Evolutionary conservation across 2,797 vertebrate species (phyloP), one percentile per base, ranked within the genome.

Genomic region (Tympanoctomys barrerae): DNA sequence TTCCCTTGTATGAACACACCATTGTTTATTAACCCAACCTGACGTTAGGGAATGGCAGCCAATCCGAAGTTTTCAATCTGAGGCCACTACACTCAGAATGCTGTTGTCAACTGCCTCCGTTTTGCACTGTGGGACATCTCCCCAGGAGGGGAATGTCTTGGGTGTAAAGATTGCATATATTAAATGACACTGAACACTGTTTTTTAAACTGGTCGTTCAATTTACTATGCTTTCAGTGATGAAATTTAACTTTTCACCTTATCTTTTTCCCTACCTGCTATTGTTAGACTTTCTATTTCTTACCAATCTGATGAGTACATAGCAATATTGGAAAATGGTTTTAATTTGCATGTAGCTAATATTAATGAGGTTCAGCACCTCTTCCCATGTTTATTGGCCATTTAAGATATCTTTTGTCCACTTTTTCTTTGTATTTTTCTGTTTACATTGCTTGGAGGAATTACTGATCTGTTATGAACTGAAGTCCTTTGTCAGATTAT

Each of bases 281-380:
- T 61, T 78, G 39, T 87, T 85, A 95, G 62, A 28, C 66, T 83
- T 62, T 80, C 3, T 61, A 31, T 70, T 87, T 85, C 73, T 39
- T 82, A 13, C 21, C 39, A 22, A 24, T 28, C 12, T 39, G n/a
- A 49, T 49, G 26, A 75, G 46, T 33, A 36, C 33, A 18, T 19
- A 52, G 16, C 22, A 68, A 73, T 64, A 89, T 59, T 79, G 39
- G 28, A 5, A 1, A 7, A 16, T 77, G 57, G 13, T 73, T 91
- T 93, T 95, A 75, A 90, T 94, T 83, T 93, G 84, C 36, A 68
- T 62, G 33, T 12, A 33, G 16, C 28, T 89, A 28, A 16, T 94
- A 66, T 89, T 81, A 88, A 88, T 49, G 57, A 78, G 7, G 73
- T 18, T 80, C 52, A 71, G 13, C 4, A 52, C 21, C n/a, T 79